Conservation (phyloP, 2,888 invertebrate genomes). For the Eupithecia centaureata region DNA sequence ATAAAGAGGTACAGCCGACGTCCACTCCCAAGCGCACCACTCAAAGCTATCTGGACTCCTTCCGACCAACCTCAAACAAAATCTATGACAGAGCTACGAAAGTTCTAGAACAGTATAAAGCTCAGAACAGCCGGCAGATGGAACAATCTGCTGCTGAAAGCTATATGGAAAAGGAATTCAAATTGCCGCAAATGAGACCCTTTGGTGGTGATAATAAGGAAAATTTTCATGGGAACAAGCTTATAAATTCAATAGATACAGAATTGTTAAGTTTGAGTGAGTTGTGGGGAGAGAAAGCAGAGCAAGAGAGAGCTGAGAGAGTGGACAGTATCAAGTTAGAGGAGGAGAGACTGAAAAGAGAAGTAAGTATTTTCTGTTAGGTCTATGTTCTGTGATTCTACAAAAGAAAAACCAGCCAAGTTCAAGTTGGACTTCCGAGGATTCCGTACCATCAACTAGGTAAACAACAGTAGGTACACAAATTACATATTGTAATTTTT, state of each 20-base stretch:
- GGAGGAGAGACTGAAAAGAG: slow-evolving; percentile 90
- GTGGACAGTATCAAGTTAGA: slow-evolving; percentile 84
- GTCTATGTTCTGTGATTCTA: too few relatives aligned
- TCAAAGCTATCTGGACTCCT: slow-evolving; percentile 53
- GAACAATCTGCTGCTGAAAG: slow-evolving; percentile 57
- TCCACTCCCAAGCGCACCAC: slow-evolving; percentile 71
- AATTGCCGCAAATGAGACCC: slow-evolving; percentile 75
- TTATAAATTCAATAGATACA: slow-evolving; percentile 72
- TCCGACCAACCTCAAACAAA: slow-evolving; percentile 74
- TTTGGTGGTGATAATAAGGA: slow-evolving; percentile 61
- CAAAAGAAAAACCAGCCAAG: too few relatives aligned
- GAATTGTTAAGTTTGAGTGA: slow-evolving; percentile 85
- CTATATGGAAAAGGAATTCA: slow-evolving; percentile 65
- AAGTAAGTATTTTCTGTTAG: slow-evolving; percentile 80
- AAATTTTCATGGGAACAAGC: slow-evolving; percentile 59
- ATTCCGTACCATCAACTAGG: too few relatives aligned
- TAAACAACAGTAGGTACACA: too few relatives aligned
- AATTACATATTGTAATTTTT: too few relatives aligned
- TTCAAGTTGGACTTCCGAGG: too few relatives aligned
- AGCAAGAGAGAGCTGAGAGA: slow-evolving; percentile 58
- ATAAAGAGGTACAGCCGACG: slow-evolving; percentile 74
- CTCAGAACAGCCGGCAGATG: slow-evolving; percentile 60
- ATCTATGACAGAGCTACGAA: slow-evolving; percentile 74
- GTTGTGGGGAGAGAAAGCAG: slow-evolving; percentile 84
- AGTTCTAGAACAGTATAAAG: slow-evolving; percentile 75